Percentiles rank a stretch among this genome's conserved stretches.
These are phyloP conservation scores for Anaspis maculata DNA, from an alignment of 2,888 invertebrate species.

Conservation along the genomic window DNA sequence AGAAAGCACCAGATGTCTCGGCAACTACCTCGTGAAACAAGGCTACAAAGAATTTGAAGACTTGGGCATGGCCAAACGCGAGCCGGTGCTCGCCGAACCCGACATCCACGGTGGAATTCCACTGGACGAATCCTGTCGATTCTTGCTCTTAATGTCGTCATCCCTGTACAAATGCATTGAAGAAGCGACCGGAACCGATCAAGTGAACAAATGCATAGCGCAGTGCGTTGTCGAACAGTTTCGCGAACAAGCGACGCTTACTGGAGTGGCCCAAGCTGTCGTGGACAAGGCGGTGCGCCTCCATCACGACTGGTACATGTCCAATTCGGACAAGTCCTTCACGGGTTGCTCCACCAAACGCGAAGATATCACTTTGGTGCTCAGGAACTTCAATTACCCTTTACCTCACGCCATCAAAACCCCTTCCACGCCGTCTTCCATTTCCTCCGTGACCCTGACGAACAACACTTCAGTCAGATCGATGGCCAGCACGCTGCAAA, in stretches of 20 bases:
- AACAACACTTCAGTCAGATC: slow-evolving; percentile 17
- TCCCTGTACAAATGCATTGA: slow-evolving; percentile 78
- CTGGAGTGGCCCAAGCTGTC: slow-evolving; percentile 77
- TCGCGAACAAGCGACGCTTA: slow-evolving; percentile 66
- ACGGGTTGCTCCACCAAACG: slow-evolving; percentile 49
- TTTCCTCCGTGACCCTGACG: slow-evolving; percentile 13
- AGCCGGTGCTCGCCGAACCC: slow-evolving; percentile 77
- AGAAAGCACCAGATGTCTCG: slow-evolving; percentile 76
- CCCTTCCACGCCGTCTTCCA: slow-evolving; percentile 36
- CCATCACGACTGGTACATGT: slow-evolving; percentile 70
- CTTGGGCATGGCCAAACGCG: slow-evolving; percentile 57
- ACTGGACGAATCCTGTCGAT: slow-evolving; percentile 71
- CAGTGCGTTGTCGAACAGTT: slow-evolving; percentile 75
- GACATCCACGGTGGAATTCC: slow-evolving; percentile 74
- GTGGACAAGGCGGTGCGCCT: slow-evolving; percentile 76
- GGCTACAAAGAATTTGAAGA: slow-evolving; percentile 76
- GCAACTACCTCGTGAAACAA: slow-evolving; percentile 81
- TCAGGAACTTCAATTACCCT: slow-evolving; percentile 78
- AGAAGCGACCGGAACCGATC: slow-evolving; percentile 67
- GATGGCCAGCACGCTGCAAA: slow-evolving; percentile 31
- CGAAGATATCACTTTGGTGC: slow-evolving; percentile 77
- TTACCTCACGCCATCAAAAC: slow-evolving; percentile 55
- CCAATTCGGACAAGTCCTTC: slow-evolving; percentile 38
- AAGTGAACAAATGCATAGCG: slow-evolving; percentile 74
- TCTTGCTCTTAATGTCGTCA: slow-evolving; percentile 76